phyloP scores from a whole-genome alignment of 2,888 invertebrate species.

The Ethmia dodecea region DNA sequence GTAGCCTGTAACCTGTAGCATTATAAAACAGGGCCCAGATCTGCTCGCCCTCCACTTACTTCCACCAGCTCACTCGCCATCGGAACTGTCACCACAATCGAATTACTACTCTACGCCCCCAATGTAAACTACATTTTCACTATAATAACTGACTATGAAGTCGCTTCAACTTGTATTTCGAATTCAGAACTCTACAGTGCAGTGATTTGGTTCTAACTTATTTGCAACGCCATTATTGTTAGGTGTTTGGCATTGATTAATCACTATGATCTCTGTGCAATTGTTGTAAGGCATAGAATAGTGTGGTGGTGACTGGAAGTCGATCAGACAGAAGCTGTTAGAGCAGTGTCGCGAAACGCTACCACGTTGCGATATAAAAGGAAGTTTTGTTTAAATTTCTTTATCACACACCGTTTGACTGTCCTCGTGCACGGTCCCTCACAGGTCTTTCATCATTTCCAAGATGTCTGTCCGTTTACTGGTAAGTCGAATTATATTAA shows the following conservation, averaged over 20 bases:
- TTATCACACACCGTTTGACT: constrained; percentile 64
- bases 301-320: constrained; percentile 18
- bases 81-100: too few relatives aligned
- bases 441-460: constrained; percentile 31
- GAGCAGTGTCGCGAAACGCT: constrained; percentile 73
- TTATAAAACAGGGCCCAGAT: too few relatives aligned
- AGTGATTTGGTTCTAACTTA: too few relatives aligned
- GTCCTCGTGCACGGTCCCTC: constrained; percentile 54
- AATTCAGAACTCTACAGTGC: too few relatives aligned
- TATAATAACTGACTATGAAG: constrained; percentile 30
- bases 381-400: constrained; percentile 72
- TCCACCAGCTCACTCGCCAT: neutral
- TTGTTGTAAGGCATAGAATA: constrained; percentile 29
- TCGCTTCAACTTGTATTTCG: too few relatives aligned
- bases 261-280: constrained; percentile 22
- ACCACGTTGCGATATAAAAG: constrained; percentile 76
- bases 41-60: neutral
- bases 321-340: constrained; percentile 42
- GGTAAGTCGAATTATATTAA: too few relatives aligned
- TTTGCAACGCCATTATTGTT: too few relatives aligned
- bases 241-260: too few relatives aligned
- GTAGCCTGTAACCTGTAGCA: too few relatives aligned
- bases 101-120: constrained; percentile 32
- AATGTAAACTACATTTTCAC: constrained; percentile 37
- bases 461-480: constrained; percentile 69